Conservation (phyloP, 2,113 vertebrate genomes). For the Melozone crissalis region DNA sequence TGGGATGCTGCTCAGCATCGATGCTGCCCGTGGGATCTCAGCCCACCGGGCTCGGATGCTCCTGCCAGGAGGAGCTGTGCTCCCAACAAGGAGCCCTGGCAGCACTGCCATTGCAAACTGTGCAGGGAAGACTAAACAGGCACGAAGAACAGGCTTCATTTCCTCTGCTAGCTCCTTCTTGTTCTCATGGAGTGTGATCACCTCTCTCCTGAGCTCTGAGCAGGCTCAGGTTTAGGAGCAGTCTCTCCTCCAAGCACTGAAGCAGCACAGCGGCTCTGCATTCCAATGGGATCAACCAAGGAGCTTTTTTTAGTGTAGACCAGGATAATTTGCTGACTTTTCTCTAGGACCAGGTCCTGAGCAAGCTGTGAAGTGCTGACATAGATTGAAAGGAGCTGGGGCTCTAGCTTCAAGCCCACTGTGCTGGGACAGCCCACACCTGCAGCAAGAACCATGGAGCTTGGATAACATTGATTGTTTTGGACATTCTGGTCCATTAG, state of each 20-base stretch:
- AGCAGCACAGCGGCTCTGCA: not conserved
- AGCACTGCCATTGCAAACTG: not conserved
- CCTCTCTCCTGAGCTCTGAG: not conserved
- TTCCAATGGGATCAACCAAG: not conserved
- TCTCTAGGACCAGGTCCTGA: not conserved
- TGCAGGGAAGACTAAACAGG: not conserved
- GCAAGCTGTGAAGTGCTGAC: conserved; percentile 23
- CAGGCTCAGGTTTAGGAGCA: not conserved
- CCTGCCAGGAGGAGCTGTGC: not conserved
- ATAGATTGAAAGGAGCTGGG: not conserved
- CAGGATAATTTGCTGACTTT: not conserved
- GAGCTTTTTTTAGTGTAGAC: not conserved
- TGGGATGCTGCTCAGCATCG: not conserved
- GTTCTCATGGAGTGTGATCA: accelerated
- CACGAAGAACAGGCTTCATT: accelerated
- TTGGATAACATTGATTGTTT: conserved; percentile 1
- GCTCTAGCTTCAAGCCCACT: conserved; percentile 1
- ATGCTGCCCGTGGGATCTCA: not conserved
- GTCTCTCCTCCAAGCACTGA: not conserved
- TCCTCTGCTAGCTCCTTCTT: not conserved
- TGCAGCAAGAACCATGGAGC: not conserved
- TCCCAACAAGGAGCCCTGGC: not conserved
- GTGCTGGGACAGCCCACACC: not conserved
- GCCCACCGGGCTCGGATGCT: not conserved
- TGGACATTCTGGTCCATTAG: not conserved